These are phyloP conservation scores for Brachypalpus laphriformis DNA, from an alignment of 2,888 invertebrate species.

Conservation along the genomic window DNA sequence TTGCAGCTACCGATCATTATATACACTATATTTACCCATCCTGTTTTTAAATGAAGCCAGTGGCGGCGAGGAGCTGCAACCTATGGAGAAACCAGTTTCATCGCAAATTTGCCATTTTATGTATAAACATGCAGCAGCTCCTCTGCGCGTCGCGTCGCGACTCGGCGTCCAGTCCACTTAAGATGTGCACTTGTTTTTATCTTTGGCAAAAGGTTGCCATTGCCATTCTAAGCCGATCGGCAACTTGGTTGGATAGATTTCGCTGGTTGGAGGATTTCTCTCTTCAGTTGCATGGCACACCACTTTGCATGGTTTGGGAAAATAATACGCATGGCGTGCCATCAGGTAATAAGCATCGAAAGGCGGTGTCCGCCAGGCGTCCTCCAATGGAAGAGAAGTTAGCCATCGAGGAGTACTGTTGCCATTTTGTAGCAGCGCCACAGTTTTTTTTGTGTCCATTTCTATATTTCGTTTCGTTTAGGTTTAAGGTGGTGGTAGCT, in stretches of 20 bases:
- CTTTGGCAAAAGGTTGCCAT: conserved; percentile 69
- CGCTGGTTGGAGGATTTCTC: conserved; percentile 62
- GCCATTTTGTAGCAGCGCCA: conserved; percentile 68
- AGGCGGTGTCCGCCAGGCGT: conserved; percentile 73
- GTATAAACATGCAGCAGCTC: conserved; percentile 6
- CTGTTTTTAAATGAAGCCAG: conserved; percentile 63
- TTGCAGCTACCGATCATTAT: conserved; percentile 73
- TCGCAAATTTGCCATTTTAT: conserved; percentile 57
- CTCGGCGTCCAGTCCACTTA: too few species aligned
- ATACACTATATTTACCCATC: conserved; percentile 60
- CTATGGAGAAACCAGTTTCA: conserved; percentile 57
- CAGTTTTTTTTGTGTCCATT: conserved; percentile 60
- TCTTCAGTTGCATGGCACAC: conserved; percentile 59
- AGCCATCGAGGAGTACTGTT: conserved; percentile 66
- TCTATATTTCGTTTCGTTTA: conserved; percentile 68
- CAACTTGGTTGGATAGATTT: conserved; percentile 68
- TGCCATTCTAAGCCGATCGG: conserved; percentile 64
- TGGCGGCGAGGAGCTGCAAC: conserved; percentile 23
- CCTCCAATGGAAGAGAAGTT: conserved; percentile 74
- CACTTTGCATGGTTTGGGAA: conserved; percentile 70
- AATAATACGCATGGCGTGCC: conserved; percentile 74
- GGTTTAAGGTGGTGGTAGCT: conserved; percentile 67
- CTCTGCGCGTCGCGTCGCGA: conserved; percentile 28
- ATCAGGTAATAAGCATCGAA: conserved; percentile 74
- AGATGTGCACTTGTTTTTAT: conserved; percentile 74